phyloP scores from a whole-genome alignment of 1,140 invertebrate species.

The Drosophila parvula region DNA sequence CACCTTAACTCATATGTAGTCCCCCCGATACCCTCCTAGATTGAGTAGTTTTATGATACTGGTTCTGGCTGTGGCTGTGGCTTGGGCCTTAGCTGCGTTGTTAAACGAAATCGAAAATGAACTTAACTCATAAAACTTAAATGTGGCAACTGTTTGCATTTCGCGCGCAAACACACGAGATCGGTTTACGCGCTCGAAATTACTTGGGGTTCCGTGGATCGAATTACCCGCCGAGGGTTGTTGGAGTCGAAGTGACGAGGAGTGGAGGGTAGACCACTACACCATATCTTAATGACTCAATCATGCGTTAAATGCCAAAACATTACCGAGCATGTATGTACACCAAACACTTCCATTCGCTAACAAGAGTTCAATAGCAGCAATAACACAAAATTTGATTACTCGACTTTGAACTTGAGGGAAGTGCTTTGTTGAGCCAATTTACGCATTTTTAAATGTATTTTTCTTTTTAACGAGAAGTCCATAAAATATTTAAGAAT shows the following conservation, averaged over 20 bases:
- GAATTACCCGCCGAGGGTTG: conserved; percentile 21
- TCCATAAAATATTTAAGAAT: background rate
- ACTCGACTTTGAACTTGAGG: conserved; percentile 65
- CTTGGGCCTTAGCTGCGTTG: background rate
- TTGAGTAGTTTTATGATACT: conserved; percentile 34
- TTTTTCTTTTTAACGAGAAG: background rate
- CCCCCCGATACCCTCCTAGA: conserved; percentile 2
- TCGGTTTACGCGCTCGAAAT: conserved; percentile 56
- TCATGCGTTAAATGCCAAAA: conserved; percentile 62
- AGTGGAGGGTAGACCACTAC: conserved; percentile 4
- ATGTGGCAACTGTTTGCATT: conserved; percentile 57
- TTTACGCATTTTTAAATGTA: background rate
- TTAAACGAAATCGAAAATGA: conserved; percentile 49
- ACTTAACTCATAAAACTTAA: conserved; percentile 44
- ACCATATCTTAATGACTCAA: conserved; percentile 48
- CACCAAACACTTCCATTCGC: conserved; percentile 22
- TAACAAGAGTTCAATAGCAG: conserved; percentile 64
- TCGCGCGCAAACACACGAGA: conserved; percentile 54
- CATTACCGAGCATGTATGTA: conserved; percentile 18
- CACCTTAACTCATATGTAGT: conserved; percentile 28
- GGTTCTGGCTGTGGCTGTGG: conserved; percentile 22
- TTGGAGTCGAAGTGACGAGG: background rate
- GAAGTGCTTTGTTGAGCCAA: conserved; percentile 20
- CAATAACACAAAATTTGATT: conserved; percentile 33
- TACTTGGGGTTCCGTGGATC: conserved; percentile 28